These are phyloP conservation scores for Acheta domesticus DNA, from an alignment of 2,888 invertebrate genomes.

Conservation along the genomic window DNA sequence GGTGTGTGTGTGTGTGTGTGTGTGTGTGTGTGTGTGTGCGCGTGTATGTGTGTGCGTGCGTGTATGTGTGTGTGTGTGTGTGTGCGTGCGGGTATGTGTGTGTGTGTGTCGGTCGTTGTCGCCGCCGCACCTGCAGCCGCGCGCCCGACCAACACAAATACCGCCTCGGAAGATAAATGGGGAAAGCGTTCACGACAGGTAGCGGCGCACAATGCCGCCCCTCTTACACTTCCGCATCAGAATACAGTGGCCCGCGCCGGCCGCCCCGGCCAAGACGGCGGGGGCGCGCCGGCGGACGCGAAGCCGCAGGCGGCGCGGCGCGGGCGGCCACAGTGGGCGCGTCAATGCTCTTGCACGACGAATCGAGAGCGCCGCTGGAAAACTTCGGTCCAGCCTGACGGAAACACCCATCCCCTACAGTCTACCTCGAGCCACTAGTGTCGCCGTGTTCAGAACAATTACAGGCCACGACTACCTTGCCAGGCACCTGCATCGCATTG, in stretches of 20 bases:
- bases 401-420: no score
- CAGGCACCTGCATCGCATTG: no score
- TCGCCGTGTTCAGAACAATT: no score
- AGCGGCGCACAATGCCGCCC: background rate
- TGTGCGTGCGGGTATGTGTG: no score
- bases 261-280: background rate
- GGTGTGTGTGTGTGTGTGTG: no score
- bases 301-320: background rate
- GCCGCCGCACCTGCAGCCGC: background rate
- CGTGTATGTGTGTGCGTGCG: no score
- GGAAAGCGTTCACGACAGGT: slow-evolving; percentile 7
- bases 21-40: no score
- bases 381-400: no score
- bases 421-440: no score
- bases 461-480: no score
- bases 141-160: background rate
- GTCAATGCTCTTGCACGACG: background rate
- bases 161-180: background rate
- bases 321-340: background rate
- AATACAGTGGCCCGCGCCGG: background rate
- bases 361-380: no score
- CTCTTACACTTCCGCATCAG: slow-evolving; percentile 4
- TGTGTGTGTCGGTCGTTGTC: background rate
- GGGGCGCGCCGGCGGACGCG: background rate
- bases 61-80: no score